Conservation (phyloP, 2,113 vertebrate species). For the Rhizomys pruinosus region DNA sequence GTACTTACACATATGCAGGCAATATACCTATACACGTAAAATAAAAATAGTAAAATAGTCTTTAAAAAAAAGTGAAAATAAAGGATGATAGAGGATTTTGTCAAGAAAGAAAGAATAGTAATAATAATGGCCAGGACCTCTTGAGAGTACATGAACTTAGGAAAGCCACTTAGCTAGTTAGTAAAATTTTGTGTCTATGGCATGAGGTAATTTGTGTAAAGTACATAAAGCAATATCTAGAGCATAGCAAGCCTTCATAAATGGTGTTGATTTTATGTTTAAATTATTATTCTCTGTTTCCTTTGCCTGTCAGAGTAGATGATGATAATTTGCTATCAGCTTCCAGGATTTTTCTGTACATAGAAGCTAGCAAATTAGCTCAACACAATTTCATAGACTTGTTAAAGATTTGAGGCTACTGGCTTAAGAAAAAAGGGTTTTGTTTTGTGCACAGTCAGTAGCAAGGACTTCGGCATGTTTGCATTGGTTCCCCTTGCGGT, state of each 20-base stretch:
- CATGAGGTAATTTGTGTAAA: slow-evolving; percentile 9
- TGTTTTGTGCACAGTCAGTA: not conserved
- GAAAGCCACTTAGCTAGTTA: slow-evolving; percentile 22
- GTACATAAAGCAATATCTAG: not conserved
- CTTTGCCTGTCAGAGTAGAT: slow-evolving; percentile 13
- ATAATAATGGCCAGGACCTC: not conserved
- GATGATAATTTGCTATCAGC: not conserved
- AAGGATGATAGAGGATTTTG: not conserved
- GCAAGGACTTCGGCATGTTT: not conserved
- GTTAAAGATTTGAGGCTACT: not conserved
- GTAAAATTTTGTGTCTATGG: not conserved
- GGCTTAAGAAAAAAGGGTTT: not conserved
- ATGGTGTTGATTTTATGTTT: slow-evolving; percentile 2
- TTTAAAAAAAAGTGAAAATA: slow-evolving; percentile 33
- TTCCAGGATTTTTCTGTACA: not conserved
- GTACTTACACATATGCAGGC: too few relatives aligned
- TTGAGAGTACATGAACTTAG: slow-evolving; percentile 27
- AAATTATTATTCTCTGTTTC: slow-evolving; percentile 30
- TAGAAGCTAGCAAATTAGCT: slow-evolving; percentile 2
- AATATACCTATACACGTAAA: too few relatives aligned
- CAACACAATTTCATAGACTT: not conserved
- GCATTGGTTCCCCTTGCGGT: not conserved
- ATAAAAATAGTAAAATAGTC: too few relatives aligned
- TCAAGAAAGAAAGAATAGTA: slow-evolving; percentile 15
- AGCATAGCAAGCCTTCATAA: not conserved